Evolutionary conservation across 2,888 invertebrate species (phyloP).

Genomic region (Dromius quadrimaculatus): DNA sequence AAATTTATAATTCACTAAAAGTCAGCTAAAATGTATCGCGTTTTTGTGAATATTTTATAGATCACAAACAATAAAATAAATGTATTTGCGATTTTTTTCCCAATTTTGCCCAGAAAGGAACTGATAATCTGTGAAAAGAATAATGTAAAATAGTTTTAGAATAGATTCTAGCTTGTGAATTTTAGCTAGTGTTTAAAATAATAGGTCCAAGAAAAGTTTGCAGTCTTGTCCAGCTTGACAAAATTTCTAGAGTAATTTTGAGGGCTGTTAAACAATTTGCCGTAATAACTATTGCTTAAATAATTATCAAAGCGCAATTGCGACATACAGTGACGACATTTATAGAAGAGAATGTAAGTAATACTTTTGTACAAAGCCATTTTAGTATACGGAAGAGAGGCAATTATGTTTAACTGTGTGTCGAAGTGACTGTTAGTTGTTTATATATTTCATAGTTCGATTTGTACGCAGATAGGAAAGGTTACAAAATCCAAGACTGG

Average conservation of each 20-base stretch:
- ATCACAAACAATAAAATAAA: too few species aligned
- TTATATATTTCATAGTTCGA: slow-evolving; percentile 48
- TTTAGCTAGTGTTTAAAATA: slow-evolving; percentile 46
- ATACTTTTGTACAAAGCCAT: slow-evolving; percentile 57
- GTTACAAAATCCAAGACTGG: slow-evolving; percentile 51
- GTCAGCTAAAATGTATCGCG: too few species aligned
- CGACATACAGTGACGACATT: slow-evolving; percentile 31
- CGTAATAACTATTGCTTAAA: slow-evolving; percentile 42
- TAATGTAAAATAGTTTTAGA: slow-evolving; percentile 22
- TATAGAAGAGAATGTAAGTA: slow-evolving; percentile 43
- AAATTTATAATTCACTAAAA: too few species aligned
- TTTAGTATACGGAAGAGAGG: slow-evolving; percentile 56
- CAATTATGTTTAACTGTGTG: slow-evolving; percentile 19
- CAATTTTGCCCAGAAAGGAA: neutral
- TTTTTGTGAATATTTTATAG: too few species aligned
- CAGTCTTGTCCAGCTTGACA: slow-evolving; percentile 47
- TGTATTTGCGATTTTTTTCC: too few species aligned
- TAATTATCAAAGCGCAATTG: slow-evolving; percentile 40
- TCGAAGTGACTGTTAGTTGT: slow-evolving; percentile 38
- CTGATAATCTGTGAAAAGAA: slow-evolving; percentile 16
- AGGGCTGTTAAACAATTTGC: slow-evolving; percentile 46
- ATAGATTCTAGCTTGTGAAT: slow-evolving; percentile 33
- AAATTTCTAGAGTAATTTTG: slow-evolving; percentile 31
- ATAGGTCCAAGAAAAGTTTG: slow-evolving; percentile 38
- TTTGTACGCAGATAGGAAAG: slow-evolving; percentile 40